Conservation (phyloP, 2,113 vertebrate genomes). For the Ceyx margarethae region DNA sequence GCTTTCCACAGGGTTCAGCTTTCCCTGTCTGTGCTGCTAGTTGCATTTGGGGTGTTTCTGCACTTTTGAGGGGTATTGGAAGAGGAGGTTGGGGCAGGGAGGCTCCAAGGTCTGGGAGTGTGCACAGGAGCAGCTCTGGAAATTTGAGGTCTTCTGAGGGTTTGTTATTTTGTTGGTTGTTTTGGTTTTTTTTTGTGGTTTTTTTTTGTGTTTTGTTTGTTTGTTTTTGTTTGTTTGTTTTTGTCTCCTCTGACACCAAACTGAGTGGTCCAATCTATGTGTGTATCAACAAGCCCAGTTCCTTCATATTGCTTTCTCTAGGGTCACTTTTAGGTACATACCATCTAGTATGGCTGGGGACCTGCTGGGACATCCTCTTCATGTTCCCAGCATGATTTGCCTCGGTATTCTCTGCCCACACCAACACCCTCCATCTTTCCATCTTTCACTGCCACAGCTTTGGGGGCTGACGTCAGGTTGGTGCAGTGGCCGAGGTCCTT, state of each 20-base stretch:
- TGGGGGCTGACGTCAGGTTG: background rate
- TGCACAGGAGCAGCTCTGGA: background rate
- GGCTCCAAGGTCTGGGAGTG: background rate
- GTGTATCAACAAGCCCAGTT: background rate
- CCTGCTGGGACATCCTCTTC: background rate
- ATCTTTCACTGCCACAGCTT: rapidly evolving
- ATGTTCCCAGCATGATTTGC: rapidly evolving
- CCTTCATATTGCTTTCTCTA: background rate
- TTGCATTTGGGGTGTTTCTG: background rate
- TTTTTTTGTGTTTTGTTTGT: too few species aligned
- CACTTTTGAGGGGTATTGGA: background rate
- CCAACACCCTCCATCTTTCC: background rate
- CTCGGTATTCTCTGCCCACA: background rate
- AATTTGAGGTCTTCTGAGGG: rapidly evolving
- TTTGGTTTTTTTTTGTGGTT: too few species aligned
- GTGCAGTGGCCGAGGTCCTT: background rate
- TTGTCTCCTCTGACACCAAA: background rate
- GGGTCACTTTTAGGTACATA: background rate
- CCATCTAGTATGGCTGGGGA: background rate
- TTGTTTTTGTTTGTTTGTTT: background rate
- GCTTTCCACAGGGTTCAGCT: background rate
- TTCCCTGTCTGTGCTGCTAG: background rate
- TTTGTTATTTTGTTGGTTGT: too few species aligned
- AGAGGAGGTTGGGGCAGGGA: background rate
- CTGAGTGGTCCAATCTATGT: background rate